A percentile compares a stretch with the other conserved stretches of the same genome.
Conservation (phyloP, 1,140 invertebrate species). For the Megalonaias nervosa region DNA sequence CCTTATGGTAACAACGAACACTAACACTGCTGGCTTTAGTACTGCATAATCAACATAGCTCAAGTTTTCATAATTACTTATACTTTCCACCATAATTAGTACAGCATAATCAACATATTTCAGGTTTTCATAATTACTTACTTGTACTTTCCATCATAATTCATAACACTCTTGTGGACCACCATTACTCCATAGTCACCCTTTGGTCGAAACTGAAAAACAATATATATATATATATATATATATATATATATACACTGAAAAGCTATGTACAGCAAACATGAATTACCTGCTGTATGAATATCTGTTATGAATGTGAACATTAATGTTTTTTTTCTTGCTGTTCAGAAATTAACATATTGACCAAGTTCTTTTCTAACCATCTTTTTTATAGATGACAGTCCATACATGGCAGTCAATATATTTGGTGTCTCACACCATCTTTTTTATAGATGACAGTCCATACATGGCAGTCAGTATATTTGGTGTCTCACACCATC, state of each 20-base stretch:
- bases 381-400: too few relatives aligned
- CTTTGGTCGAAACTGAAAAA: slow-evolving; percentile 61
- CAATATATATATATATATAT: slow-evolving; percentile 2
- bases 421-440: too few relatives aligned
- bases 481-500: too few relatives aligned
- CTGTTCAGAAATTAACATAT: neutral
- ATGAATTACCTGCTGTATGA: too few relatives aligned
- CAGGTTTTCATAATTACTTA: slow-evolving; percentile 32
- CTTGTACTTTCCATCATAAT: slow-evolving; percentile 57
- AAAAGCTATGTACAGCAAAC: too few relatives aligned
- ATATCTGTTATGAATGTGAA: neutral
- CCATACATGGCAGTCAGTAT: too few relatives aligned
- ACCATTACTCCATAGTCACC: slow-evolving; percentile 65
- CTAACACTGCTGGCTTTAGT: too few relatives aligned
- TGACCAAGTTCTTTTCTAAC: neutral
- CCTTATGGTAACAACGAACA: too few relatives aligned
- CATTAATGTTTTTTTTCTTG: neutral
- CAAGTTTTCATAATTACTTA: slow-evolving; percentile 32
- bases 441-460: too few relatives aligned
- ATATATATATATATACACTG: too few relatives aligned
- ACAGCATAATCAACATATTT: neutral
- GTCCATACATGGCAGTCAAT: too few relatives aligned
- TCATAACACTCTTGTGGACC: slow-evolving; percentile 59
- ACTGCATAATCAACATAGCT: neutral
- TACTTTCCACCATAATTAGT: slow-evolving; percentile 50